Conservation (phyloP, 1,140 invertebrate genomes). For the Hypsibius dujardini region DNA sequence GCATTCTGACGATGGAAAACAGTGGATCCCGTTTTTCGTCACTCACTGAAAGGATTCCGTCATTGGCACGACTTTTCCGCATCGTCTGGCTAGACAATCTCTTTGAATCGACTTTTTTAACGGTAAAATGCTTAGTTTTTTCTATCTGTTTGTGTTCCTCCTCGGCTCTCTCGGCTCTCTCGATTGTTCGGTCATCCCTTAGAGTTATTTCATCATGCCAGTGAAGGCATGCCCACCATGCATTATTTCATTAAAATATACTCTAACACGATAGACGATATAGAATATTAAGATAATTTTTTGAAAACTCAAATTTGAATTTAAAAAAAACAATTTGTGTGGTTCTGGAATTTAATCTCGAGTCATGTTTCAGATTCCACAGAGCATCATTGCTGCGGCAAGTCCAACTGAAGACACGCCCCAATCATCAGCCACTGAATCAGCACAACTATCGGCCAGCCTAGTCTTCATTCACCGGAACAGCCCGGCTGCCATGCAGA, state of each 20-base stretch:
- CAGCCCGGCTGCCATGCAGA: background rate
- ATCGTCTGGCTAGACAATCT: conserved; percentile 53
- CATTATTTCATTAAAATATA: conserved; percentile 36
- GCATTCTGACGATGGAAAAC: conserved; percentile 63
- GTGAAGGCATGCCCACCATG: no score
- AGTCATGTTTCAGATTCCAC: background rate
- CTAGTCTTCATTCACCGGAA: background rate
- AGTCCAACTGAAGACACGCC: background rate
- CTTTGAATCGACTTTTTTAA: conserved; percentile 41
- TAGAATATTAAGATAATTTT: background rate
- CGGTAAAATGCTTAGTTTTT: conserved; percentile 27
- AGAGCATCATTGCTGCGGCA: background rate
- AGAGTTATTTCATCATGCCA: no score
- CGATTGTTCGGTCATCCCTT: no score
- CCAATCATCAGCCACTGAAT: background rate
- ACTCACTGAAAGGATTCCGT: conserved; percentile 56
- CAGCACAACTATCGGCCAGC: background rate
- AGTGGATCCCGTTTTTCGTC: conserved; percentile 46
- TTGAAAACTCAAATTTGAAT: background rate
- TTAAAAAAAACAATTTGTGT: no score
- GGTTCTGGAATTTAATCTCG: no score
- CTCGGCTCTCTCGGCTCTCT: no score
- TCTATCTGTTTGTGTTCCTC: no score
- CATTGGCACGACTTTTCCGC: conserved; percentile 42
- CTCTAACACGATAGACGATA: background rate